These are phyloP conservation scores for Amblyjoppa proteus DNA, from an alignment of 2,888 invertebrate genomes.

Conservation along the genomic window DNA sequence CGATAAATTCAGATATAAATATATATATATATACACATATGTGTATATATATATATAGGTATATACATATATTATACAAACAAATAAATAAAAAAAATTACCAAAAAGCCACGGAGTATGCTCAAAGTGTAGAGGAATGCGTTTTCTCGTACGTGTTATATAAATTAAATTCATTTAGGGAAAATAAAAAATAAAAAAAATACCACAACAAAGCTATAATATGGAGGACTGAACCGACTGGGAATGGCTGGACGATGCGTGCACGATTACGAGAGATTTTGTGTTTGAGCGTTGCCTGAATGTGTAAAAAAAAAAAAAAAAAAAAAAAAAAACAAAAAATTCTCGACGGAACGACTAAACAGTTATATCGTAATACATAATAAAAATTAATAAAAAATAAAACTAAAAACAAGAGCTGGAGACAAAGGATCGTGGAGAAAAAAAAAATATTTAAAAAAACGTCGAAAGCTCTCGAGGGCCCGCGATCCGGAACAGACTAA, in stretches of 20 bases:
- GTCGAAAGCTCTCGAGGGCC: conserved; percentile 23
- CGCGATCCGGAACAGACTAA: conserved; percentile 65
- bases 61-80: conserved; percentile 35
- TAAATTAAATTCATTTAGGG: conserved; percentile 62
- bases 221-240: conserved; percentile 58
- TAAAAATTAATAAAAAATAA: conserved; percentile 43
- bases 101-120: conserved; percentile 80
- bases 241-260: conserved; percentile 57
- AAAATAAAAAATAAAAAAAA: conserved; percentile 54
- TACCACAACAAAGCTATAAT: conserved; percentile 60
- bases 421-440: conserved; percentile 60
- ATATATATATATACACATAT: conserved; percentile 36
- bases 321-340: conserved; percentile 4
- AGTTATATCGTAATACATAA: conserved; percentile 63
- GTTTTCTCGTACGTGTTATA: conserved; percentile 64
- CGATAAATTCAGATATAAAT: conserved; percentile 25
- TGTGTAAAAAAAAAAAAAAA: conserved; percentile 23
- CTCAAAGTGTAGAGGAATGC: conserved; percentile 78
- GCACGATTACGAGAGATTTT: conserved; percentile 42
- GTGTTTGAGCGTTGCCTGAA: conserved; percentile 44
- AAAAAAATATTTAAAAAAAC: background rate
- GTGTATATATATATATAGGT: conserved; percentile 31
- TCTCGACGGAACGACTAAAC: conserved; percentile 45
- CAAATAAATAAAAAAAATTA: conserved; percentile 56
- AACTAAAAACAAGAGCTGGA: conserved; percentile 21